Percentiles rank a stretch among this genome's conserved stretches.
Conservation (phyloP, 2,797 vertebrate genomes). For the Alauda arvensis region DNA sequence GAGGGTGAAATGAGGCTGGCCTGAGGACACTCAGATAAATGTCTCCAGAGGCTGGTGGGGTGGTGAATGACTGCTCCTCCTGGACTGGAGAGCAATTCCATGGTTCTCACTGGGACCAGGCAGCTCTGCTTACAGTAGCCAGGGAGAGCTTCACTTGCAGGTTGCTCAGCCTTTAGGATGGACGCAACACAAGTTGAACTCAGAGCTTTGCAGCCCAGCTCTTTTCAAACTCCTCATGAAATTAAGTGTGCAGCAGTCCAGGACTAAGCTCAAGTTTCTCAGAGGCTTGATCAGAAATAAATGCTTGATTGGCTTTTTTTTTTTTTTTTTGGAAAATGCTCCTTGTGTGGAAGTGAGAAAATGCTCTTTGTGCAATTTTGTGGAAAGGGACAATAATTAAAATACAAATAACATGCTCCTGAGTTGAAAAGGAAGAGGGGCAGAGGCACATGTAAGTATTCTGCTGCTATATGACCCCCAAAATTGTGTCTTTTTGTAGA, state of each 20-base stretch:
- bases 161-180: not conserved
- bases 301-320: accelerated
- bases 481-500: not conserved
- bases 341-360: not conserved
- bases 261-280: not conserved
- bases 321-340: not conserved
- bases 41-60: not conserved
- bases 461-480: not conserved
- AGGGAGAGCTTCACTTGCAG: accelerated
- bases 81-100: not conserved
- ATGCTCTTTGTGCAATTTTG: not conserved
- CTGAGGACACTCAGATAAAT: not conserved
- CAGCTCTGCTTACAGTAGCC: not conserved
- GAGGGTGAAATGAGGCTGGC: accelerated
- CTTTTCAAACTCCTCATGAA: not conserved
- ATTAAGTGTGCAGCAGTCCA: not conserved
- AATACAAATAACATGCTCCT: not conserved
- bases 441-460: not conserved
- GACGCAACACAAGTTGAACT: not conserved
- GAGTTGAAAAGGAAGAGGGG: not conserved
- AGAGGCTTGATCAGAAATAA: not conserved
- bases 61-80: not conserved
- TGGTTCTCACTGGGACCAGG: not conserved
- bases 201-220: not conserved
- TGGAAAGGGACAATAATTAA: not conserved